A percentile compares a stretch with the other conserved stretches of the same genome.
phyloP scores from a whole-genome alignment of 2,888 invertebrate genomes.

The Tetragonisca angustula region DNA sequence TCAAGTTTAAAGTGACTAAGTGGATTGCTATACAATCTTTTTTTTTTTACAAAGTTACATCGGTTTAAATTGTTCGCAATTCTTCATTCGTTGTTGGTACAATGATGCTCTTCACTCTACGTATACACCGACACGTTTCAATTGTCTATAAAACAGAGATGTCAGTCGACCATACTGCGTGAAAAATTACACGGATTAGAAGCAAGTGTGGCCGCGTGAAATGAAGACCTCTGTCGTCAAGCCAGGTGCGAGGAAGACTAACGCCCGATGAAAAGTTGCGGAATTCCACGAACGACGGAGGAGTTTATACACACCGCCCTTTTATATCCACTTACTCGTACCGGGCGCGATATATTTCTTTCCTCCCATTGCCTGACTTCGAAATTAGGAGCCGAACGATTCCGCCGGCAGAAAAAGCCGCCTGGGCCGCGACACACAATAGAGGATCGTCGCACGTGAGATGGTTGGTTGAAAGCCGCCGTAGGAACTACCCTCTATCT shows the following conservation, averaged over 20 bases:
- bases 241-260: not conserved
- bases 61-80: too few species aligned
- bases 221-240: not conserved
- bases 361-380: conserved; percentile 41
- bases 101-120: too few species aligned
- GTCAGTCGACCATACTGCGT: too few species aligned
- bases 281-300: not conserved
- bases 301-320: conserved; percentile 16
- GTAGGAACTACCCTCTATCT: conserved; percentile 62
- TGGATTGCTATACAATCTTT: too few species aligned
- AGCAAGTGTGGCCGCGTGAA: too few species aligned
- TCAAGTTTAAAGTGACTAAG: too few species aligned
- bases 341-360: conserved; percentile 36
- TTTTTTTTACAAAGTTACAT: too few species aligned
- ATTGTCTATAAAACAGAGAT: too few species aligned
- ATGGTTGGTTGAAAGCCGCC: conserved; percentile 46
- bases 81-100: too few species aligned
- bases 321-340: conserved; percentile 38
- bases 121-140: too few species aligned
- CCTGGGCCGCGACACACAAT: conserved; percentile 43
- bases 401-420: conserved; percentile 28
- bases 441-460: conserved; percentile 57
- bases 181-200: too few species aligned
- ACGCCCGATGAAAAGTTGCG: not conserved
- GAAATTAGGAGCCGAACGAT: conserved; percentile 55